Conservation (phyloP, 2,113 vertebrate genomes). For the Hemiscyllium ocellatum region DNA sequence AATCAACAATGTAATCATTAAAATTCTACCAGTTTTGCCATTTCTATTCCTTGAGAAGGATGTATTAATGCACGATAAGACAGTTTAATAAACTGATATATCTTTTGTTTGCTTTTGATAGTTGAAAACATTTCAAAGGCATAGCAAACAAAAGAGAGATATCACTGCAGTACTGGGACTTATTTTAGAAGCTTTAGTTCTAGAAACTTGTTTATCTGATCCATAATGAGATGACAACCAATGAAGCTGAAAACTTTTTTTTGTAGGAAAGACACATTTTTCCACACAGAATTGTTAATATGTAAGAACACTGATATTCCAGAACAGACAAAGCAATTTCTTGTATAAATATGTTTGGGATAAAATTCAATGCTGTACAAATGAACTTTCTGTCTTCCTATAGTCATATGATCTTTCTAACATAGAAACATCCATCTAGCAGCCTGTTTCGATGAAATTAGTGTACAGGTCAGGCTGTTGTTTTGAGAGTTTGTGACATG, state of each 20-base stretch:
- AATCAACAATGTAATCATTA: not conserved
- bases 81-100: not conserved
- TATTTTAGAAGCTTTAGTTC: not conserved
- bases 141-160: not conserved
- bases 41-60: not conserved
- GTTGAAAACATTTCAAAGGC: not conserved
- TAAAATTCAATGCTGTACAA: too few relatives aligned
- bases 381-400: too few relatives aligned
- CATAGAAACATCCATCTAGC: too few relatives aligned
- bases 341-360: not conserved
- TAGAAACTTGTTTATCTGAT: not conserved
- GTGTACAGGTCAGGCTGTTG: too few relatives aligned
- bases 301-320: not conserved
- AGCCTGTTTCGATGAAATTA: too few relatives aligned
- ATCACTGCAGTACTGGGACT: not conserved
- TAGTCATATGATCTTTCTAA: too few relatives aligned
- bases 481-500: too few relatives aligned
- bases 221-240: not conserved
- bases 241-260: not conserved
- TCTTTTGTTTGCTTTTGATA: not conserved
- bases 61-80: not conserved
- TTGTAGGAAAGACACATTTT: not conserved
- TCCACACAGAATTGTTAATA: not conserved
- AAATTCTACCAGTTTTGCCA: not conserved
- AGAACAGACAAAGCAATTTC: not conserved